Percentiles rank a stretch among this genome's conserved stretches.
Evolutionary conservation across 2,888 invertebrate species (phyloP).

Genomic region (Germaria angustata): DNA sequence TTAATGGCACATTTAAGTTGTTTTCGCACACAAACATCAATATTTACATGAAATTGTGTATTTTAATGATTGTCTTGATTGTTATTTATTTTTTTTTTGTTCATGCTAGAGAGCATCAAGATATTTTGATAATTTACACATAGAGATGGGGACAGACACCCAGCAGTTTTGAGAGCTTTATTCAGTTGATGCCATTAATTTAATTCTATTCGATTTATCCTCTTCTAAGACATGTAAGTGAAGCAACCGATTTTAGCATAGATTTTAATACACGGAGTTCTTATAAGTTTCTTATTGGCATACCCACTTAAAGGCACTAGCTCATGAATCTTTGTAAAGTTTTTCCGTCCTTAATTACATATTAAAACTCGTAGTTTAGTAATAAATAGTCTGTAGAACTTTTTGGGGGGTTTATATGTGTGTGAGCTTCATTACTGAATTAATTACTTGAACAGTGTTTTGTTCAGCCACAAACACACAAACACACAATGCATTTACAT

Average conservation of each 20-base stretch:
- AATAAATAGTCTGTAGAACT: background rate
- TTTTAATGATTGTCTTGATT: conserved; percentile 24
- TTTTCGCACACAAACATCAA: background rate
- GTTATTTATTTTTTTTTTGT: background rate
- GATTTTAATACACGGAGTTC: no score
- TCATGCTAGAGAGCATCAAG: conserved; percentile 2
- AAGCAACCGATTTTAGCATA: no score
- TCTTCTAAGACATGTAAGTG: no score
- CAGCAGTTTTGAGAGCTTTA: background rate
- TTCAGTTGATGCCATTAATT: background rate
- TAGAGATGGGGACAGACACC: background rate
- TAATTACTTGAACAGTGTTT: conserved; percentile 41
- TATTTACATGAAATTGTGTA: conserved; percentile 11
- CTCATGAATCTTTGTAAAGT: background rate
- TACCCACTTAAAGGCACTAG: no score
- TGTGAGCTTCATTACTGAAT: conserved; percentile 27
- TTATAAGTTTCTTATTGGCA: no score
- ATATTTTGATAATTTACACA: conserved; percentile 23
- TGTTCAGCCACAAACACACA: conserved; percentile 25
- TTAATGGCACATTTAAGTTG: conserved; percentile 51
- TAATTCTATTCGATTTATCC: background rate
- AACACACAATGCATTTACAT: no score
- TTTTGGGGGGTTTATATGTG: background rate
- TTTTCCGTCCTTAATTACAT: background rate
- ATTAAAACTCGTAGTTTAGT: background rate